Conservation (phyloP, 1,140 invertebrate species). For the Drosophila rufa region DNA sequence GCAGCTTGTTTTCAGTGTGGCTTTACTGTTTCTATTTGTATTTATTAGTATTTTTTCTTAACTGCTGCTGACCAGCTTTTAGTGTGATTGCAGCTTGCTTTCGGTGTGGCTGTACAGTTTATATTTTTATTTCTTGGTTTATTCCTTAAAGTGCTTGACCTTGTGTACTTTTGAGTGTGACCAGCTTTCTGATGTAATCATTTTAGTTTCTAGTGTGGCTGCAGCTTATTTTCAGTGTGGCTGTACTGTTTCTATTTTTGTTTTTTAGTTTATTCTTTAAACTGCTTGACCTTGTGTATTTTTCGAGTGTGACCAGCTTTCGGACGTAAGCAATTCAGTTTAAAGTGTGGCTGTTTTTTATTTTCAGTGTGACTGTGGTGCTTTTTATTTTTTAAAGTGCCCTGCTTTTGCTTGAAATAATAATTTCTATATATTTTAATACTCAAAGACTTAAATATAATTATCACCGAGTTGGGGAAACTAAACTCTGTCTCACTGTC, state of each 20-base stretch:
- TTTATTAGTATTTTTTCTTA: background rate
- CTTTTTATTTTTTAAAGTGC: background rate
- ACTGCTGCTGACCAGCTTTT: background rate
- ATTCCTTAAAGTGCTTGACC: no score
- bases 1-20: background rate
- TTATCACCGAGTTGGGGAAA: background rate
- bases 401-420: background rate
- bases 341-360: background rate
- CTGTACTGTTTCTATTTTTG: background rate
- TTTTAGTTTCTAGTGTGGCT: background rate
- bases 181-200: background rate
- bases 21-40: background rate
- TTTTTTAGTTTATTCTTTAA: background rate
- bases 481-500: background rate
- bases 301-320: background rate
- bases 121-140: background rate
- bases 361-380: background rate
- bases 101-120: background rate
- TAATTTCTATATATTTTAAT: background rate
- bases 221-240: no score
- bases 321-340: background rate
- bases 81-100: background rate
- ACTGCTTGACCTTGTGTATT: background rate
- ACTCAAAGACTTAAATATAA: background rate
- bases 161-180: no score